phyloP scores from a whole-genome alignment of 2,113 vertebrate species.

The Colossoma macropomum region DNA sequence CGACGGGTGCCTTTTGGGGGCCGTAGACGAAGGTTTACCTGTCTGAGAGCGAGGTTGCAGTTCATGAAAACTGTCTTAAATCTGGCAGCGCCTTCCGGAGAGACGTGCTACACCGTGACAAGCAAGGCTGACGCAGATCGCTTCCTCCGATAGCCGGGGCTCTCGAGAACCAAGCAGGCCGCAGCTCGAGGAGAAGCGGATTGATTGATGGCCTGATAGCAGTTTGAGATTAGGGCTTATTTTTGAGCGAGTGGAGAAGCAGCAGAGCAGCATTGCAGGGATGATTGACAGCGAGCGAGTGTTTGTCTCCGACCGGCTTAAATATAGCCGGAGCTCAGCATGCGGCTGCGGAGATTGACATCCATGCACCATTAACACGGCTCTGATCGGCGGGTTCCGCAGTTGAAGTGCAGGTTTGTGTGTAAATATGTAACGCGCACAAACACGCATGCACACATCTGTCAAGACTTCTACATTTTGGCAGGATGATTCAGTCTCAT shows the following conservation, averaged over 20 bases:
- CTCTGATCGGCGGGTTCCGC: slow-evolving; percentile 29
- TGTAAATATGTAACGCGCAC: slow-evolving; percentile 35
- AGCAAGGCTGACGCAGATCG: slow-evolving; percentile 19
- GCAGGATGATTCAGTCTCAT: slow-evolving; percentile 10
- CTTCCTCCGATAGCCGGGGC: background rate
- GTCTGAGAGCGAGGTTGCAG: background rate
- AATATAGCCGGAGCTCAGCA: slow-evolving; percentile 58
- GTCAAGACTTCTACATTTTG: background rate
- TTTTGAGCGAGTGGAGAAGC: slow-evolving; percentile 54
- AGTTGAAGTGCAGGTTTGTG: slow-evolving; percentile 7
- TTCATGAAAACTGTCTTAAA: slow-evolving; percentile 19
- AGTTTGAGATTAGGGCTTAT: slow-evolving; percentile 11
- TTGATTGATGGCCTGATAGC: slow-evolving; percentile 45
- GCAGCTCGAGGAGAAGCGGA: slow-evolving; percentile 12
- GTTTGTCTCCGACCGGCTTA: slow-evolving; percentile 58
- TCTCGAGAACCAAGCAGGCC: slow-evolving; percentile 5
- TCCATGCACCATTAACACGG: slow-evolving; percentile 15
- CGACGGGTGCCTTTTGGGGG: slow-evolving; percentile 5
- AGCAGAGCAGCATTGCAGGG: slow-evolving; percentile 41
- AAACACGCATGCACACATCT: slow-evolving; percentile 8
- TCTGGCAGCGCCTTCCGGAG: background rate
- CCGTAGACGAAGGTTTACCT: background rate
- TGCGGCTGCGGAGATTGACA: slow-evolving; percentile 61
- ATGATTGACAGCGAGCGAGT: slow-evolving; percentile 47
- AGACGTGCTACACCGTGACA: slow-evolving; percentile 9